A percentile compares a stretch with the other conserved stretches of the same genome.
Evolutionary conservation across 2,888 invertebrate genomes (phyloP).

Genomic region (Platyscelio sp.): DNA sequence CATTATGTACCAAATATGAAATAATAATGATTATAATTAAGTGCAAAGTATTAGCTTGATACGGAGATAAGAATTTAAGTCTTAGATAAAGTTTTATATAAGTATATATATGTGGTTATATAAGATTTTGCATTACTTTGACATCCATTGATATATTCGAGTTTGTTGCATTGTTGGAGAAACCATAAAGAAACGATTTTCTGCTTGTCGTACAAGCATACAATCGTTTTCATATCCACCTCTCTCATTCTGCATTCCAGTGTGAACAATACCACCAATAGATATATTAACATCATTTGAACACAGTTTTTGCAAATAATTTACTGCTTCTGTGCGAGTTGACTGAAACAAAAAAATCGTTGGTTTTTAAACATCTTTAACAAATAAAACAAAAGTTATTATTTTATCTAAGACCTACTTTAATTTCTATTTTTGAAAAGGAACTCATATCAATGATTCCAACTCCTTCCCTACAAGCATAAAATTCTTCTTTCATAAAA

Average conservation of each 20-base stretch:
- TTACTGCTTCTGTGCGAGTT: conserved; percentile 87
- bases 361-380: too few relatives aligned
- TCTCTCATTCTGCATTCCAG: conserved; percentile 90
- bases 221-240: conserved; percentile 92
- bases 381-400: too few relatives aligned
- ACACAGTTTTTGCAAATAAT: conserved; percentile 89
- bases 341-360: conserved; percentile 85
- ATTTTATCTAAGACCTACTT: too few relatives aligned
- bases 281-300: conserved; percentile 89
- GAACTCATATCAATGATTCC: conserved; percentile 93
- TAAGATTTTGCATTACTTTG: conserved; percentile 74
- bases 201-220: conserved; percentile 88
- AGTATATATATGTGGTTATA: not conserved
- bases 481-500: conserved; percentile 90
- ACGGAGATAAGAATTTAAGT: too few relatives aligned
- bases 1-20: too few relatives aligned
- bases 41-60: too few relatives aligned
- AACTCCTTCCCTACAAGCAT: conserved; percentile 91
- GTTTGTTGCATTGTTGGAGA: conserved; percentile 93
- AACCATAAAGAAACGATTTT: conserved; percentile 91
- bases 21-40: too few relatives aligned
- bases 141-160: conserved; percentile 90
- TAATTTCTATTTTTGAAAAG: conserved; percentile 91
- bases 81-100: too few relatives aligned
- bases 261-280: conserved; percentile 89